Percentiles rank a stretch among this genome's conserved stretches.
Conservation (phyloP, 2,888 invertebrate genomes). For the Melinaea marsaeus region DNA sequence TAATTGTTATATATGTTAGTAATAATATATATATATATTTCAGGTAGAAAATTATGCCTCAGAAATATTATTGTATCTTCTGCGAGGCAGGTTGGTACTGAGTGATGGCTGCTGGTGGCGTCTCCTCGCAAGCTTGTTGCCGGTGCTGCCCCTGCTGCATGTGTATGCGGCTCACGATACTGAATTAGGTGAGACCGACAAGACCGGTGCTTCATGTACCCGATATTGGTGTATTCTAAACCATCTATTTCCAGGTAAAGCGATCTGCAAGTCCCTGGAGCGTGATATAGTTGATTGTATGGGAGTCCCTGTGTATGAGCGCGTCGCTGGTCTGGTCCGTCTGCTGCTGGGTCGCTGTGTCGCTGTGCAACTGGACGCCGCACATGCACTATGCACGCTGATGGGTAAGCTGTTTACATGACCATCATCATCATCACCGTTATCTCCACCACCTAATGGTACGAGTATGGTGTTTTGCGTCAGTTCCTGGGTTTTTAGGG, state of each 20-base stretch:
- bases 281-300: slow-evolving; percentile 79
- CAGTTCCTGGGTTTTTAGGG: background rate
- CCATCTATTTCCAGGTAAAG: slow-evolving; percentile 68
- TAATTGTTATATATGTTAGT: slow-evolving; percentile 10
- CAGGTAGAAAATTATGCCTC: slow-evolving; percentile 78
- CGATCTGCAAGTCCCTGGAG: slow-evolving; percentile 80
- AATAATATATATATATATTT: background rate
- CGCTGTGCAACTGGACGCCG: slow-evolving; percentile 65
- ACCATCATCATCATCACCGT: too few relatives aligned
- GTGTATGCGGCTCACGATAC: slow-evolving; percentile 76
- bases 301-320: slow-evolving; percentile 75
- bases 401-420: slow-evolving; percentile 43
- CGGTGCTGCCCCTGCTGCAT: slow-evolving; percentile 79
- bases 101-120: slow-evolving; percentile 80
- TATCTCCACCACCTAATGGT: too few relatives aligned
- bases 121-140: slow-evolving; percentile 77
- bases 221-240: too few relatives aligned
- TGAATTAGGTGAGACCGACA: slow-evolving; percentile 49
- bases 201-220: too few relatives aligned
- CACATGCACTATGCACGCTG: slow-evolving; percentile 54
- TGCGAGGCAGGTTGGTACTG: slow-evolving; percentile 81
- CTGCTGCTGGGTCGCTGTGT: slow-evolving; percentile 62
- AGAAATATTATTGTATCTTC: slow-evolving; percentile 79
- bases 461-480: too few relatives aligned
- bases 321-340: slow-evolving; percentile 60